Percentiles rank a stretch among this genome's conserved stretches.
Conservation (phyloP, 2,888 invertebrate species). For the Nomada ruficornis region DNA sequence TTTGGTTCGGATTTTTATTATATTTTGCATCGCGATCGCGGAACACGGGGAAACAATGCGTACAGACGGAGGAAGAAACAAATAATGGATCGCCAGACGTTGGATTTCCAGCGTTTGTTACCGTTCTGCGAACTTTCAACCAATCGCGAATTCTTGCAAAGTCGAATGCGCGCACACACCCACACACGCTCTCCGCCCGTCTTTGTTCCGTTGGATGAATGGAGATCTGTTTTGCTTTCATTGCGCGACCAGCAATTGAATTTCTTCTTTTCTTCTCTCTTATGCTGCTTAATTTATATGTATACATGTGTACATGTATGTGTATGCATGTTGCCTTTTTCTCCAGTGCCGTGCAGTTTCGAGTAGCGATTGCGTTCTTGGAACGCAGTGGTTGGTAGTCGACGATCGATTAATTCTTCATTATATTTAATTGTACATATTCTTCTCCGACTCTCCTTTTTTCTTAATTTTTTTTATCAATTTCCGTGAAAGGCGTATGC, state of each 20-base stretch:
- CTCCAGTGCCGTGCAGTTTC: too few species aligned
- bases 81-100: slow-evolving; percentile 6
- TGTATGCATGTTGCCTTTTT: not conserved
- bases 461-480: not conserved
- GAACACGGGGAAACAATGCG: too few species aligned
- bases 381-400: not conserved
- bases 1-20: not conserved
- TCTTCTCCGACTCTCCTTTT: not conserved
- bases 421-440: not conserved
- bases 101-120: slow-evolving; percentile 19
- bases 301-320: not conserved
- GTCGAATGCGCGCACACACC: slow-evolving; percentile 11
- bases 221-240: slow-evolving; percentile 31
- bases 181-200: slow-evolving; percentile 11
- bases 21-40: not conserved
- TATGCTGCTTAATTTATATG: slow-evolving; percentile 16
- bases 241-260: slow-evolving; percentile 26
- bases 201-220: slow-evolving; percentile 46
- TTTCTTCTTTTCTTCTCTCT: slow-evolving; percentile 13
- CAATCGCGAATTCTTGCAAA: slow-evolving; percentile 43
- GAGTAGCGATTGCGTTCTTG: not conserved
- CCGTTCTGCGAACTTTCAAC: slow-evolving; percentile 38
- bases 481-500: too few species aligned
- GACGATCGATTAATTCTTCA: not conserved
- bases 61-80: not conserved